Base-by-base conservation (phyloP, 2,888 invertebrate genomes). In the Galerucella nymphaeae region DNA sequence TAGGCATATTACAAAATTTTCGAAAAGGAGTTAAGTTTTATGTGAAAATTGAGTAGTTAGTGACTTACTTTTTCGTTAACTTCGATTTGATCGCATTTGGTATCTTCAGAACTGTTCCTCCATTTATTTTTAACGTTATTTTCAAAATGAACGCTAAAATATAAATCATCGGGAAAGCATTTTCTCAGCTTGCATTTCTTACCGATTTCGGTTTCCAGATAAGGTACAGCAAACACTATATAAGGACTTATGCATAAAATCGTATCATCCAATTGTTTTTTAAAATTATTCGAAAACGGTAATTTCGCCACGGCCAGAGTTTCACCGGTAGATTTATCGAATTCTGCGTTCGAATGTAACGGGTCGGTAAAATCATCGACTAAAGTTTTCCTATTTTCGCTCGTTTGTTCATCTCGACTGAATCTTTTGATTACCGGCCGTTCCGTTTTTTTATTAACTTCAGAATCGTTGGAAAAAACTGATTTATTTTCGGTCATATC, bases 321-420 rank as follows among this genome's bases (percentile, higher is more conserved):
- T 66, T 71, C 70, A 23, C 50, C 67, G 11, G 65, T 81, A 48
- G 77, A 77, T 53, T 80, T 78, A 0, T 82, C 80, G 18, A 76
- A 75, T 45, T 72, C 68, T 14, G 48, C 80, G 55, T 79, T 78
- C 23, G 83, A 83, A 73, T 86, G 93, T 62, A 97, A 86, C 0
- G 97, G 97, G 88, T 97, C 97, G 74, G 94, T 94, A 78, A 92
- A 93, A 85, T 95, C 95, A 65, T 91, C 89, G 4, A 94, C 90
- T 0, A 92, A 88, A 61, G 85, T 85, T 67, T 86, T 86, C 78
- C 85, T 87, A 42, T 86, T 86, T 50, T 86, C 86, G 2, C 79
- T 80, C 0, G 75, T 48, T 23, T 73, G 70, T 61, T 75, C 75
- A 16, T 67, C 72, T 41, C 58, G 64, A 18, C 57, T 61, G 16